A percentile compares a stretch with the other conserved stretches of the same genome.
These are phyloP conservation scores for Lycopodina hypogea DNA, from an alignment of 37 sponge, comb jelly and placozoan species.

Conservation along the genomic window DNA sequence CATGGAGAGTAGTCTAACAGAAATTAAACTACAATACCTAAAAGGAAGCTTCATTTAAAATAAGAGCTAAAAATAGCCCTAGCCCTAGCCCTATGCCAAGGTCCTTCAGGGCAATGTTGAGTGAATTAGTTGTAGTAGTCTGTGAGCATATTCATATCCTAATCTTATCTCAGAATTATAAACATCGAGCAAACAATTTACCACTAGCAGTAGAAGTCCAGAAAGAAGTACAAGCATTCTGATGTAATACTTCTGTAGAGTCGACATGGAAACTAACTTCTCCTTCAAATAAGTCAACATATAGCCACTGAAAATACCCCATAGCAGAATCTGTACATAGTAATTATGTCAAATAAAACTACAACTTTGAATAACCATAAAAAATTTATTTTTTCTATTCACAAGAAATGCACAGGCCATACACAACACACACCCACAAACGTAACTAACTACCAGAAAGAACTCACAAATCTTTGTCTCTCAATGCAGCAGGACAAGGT, in stretches of 20 bases:
- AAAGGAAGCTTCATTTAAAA: too few relatives aligned
- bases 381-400: not conserved
- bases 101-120: too few relatives aligned
- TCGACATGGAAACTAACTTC: constrained; percentile 5
- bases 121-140: too few relatives aligned
- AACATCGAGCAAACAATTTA: not conserved
- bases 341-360: not conserved
- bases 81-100: too few relatives aligned
- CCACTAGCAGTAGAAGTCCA: constrained; percentile 4
- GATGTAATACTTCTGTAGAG: not conserved
- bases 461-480: constrained; percentile 35
- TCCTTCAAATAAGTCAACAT: not conserved
- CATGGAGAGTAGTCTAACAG: too few relatives aligned
- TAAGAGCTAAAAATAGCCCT: too few relatives aligned
- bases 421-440: not conserved
- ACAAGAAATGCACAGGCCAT: not conserved
- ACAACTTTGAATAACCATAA: not conserved
- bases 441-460: not conserved
- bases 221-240: not conserved
- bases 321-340: not conserved
- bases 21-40: too few relatives aligned
- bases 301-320: constrained; percentile 1
- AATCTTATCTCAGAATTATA: not conserved
- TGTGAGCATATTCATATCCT: too few relatives aligned
- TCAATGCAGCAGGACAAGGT: constrained; percentile 10